phyloP scores from a whole-genome alignment of 2,113 vertebrate genomes.

The Gambusia affinis region DNA sequence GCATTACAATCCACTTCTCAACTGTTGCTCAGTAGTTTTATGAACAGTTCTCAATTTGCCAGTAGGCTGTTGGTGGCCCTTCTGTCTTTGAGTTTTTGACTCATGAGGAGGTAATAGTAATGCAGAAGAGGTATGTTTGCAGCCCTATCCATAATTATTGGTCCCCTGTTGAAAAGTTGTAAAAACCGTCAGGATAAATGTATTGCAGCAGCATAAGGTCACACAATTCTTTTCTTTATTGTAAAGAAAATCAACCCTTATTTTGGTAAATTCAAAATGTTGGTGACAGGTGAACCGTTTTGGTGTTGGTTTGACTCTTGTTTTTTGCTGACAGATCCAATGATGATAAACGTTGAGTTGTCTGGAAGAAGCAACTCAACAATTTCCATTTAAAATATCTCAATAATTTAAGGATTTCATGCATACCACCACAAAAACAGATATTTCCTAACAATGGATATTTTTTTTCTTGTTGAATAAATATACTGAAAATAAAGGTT shows the following conservation, averaged over 20 bases:
- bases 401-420: too few relatives aligned
- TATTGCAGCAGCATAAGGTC: neutral
- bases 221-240: neutral
- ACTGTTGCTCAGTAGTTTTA: conserved; percentile 22
- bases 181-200: neutral
- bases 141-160: too few relatives aligned
- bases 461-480: neutral
- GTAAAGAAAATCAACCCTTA: neutral
- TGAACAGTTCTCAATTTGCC: conserved; percentile 7
- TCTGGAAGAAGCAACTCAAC: neutral
- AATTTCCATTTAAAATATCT: neutral
- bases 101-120: conserved; percentile 4
- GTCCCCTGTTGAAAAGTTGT: neutral
- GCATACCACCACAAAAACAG: neutral
- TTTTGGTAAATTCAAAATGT: neutral
- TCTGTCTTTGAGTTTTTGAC: conserved; percentile 1
- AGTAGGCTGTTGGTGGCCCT: conserved; percentile 25
- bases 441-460: neutral
- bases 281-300: neutral
- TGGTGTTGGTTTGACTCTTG: neutral
- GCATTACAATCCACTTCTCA: conserved; percentile 1
- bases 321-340: neutral
- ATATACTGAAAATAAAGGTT: neutral
- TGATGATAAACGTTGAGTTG: neutral
- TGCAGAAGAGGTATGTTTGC: conserved; percentile 11